Conservation (phyloP, 2,888 invertebrate species). For the Plagiodera versicolora region DNA sequence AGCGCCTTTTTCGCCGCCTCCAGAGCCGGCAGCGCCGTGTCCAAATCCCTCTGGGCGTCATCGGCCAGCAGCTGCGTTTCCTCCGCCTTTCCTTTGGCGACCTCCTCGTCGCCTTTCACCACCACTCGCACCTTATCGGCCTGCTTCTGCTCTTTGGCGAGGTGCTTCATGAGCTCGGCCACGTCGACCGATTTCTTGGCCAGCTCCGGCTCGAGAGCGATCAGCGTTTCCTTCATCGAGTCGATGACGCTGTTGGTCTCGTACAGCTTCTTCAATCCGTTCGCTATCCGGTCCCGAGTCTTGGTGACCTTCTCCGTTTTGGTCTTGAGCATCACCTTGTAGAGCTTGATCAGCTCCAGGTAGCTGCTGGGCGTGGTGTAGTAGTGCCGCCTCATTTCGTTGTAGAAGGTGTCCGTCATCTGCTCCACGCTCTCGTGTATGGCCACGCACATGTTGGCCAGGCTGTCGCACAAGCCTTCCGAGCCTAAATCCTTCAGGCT, state of each 20-base stretch:
- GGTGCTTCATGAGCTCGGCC: slow-evolving; percentile 70
- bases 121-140: slow-evolving; percentile 79
- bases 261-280: slow-evolving; percentile 77
- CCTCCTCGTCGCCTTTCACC: slow-evolving; percentile 81
- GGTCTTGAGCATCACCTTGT: slow-evolving; percentile 67
- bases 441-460: slow-evolving; percentile 69
- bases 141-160: slow-evolving; percentile 78
- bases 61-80: slow-evolving; percentile 83
- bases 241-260: slow-evolving; percentile 82
- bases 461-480: slow-evolving; percentile 56
- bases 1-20: slow-evolving; percentile 83
- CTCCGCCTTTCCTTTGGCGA: slow-evolving; percentile 83
- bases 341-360: slow-evolving; percentile 80
- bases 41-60: slow-evolving; percentile 81
- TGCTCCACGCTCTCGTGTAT: slow-evolving; percentile 81
- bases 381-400: slow-evolving; percentile 82
- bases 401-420: slow-evolving; percentile 75
- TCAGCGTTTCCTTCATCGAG: slow-evolving; percentile 82
- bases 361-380: slow-evolving; percentile 93
- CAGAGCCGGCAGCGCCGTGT: slow-evolving; percentile 83
- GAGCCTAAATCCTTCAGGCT: slow-evolving; percentile 63
- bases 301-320: slow-evolving; percentile 71
- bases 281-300: slow-evolving; percentile 69
- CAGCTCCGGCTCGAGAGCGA: slow-evolving; percentile 78
- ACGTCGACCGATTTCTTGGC: slow-evolving; percentile 77